Conservation (phyloP, 30 jellyfish, hydroid and myxozoan species). For the Aurelia aurita complex sp. Pacific region DNA sequence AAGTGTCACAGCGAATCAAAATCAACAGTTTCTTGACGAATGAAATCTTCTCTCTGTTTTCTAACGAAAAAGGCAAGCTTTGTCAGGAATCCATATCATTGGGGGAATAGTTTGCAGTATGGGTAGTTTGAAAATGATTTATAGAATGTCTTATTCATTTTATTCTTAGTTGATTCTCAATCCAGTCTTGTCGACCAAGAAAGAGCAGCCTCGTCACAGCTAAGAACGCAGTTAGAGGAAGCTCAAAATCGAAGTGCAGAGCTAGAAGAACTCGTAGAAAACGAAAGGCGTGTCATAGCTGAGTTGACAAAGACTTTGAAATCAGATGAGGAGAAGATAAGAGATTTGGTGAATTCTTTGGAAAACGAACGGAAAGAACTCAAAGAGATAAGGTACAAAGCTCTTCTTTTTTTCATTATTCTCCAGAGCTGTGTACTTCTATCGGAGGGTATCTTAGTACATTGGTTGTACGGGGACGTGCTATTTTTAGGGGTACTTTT, state of each 20-base stretch:
- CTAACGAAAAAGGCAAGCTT: too few relatives aligned
- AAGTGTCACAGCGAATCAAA: too few relatives aligned
- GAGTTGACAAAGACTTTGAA: constrained; percentile 26
- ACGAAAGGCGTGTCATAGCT: constrained; percentile 42
- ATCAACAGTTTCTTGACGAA: too few relatives aligned
- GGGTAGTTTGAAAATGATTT: too few relatives aligned
- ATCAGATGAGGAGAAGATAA: constrained; percentile 46
- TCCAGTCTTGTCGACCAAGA: constrained; percentile 41
- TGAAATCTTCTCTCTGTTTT: too few relatives aligned
- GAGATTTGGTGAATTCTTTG: constrained; percentile 39
- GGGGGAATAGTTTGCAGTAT: too few relatives aligned
- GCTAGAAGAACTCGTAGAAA: constrained; percentile 34
- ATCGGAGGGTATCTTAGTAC: too few relatives aligned
- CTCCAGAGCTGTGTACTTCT: too few relatives aligned
- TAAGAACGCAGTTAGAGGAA: constrained; percentile 44
- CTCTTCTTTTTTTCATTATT: too few relatives aligned
- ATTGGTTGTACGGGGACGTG: too few relatives aligned
- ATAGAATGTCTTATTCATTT: neutral
- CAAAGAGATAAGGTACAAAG: constrained; percentile 20
- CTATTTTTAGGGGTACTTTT: too few relatives aligned
- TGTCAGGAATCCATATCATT: too few relatives aligned
- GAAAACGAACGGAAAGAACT: constrained; percentile 58
- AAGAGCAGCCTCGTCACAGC: constrained; percentile 30
- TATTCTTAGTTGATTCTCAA: constrained; percentile 33
- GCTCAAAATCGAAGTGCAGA: constrained; percentile 21